A percentile compares a stretch with the other conserved stretches of the same genome.
Conservation (phyloP, 1,140 invertebrate species). For the Solenopsis fugax region DNA sequence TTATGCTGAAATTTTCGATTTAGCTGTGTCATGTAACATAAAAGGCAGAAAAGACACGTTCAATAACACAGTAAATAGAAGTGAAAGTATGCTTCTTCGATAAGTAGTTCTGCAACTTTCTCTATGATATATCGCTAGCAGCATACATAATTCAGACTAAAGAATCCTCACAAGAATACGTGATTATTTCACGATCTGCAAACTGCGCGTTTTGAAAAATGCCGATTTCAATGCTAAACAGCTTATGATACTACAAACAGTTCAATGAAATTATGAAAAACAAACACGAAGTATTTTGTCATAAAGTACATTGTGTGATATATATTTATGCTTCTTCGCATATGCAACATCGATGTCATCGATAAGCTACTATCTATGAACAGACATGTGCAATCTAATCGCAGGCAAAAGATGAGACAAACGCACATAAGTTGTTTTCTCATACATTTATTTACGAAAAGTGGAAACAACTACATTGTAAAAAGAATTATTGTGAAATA, state of each 20-base stretch:
- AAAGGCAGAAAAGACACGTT: conserved; percentile 58
- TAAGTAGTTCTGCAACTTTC: conserved; percentile 74
- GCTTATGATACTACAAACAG: background rate
- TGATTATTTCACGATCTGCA: conserved; percentile 8
- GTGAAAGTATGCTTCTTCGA: conserved; percentile 72
- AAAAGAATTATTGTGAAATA: conserved; percentile 37
- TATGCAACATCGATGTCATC: background rate
- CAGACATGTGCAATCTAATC: background rate
- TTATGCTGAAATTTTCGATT: conserved; percentile 29
- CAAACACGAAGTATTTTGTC: background rate
- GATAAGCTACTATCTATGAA: conserved; percentile 8
- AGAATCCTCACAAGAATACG: conserved; percentile 27
- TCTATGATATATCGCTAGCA: conserved; percentile 66
- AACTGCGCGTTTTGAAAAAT: background rate
- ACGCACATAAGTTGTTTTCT: conserved; percentile 25
- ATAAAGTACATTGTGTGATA: background rate
- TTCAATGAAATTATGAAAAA: background rate
- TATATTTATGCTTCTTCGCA: background rate
- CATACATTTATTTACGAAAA: conserved; percentile 73
- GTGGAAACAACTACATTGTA: conserved; percentile 44
- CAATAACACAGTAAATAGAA: conserved; percentile 65
- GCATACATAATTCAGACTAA: conserved; percentile 71
- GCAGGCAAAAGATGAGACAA: background rate
- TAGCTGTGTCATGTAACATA: conserved; percentile 13
- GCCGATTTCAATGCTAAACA: conserved; percentile 1